Conservation (phyloP, 2,888 invertebrate genomes). For the Drosophila monieri region DNA sequence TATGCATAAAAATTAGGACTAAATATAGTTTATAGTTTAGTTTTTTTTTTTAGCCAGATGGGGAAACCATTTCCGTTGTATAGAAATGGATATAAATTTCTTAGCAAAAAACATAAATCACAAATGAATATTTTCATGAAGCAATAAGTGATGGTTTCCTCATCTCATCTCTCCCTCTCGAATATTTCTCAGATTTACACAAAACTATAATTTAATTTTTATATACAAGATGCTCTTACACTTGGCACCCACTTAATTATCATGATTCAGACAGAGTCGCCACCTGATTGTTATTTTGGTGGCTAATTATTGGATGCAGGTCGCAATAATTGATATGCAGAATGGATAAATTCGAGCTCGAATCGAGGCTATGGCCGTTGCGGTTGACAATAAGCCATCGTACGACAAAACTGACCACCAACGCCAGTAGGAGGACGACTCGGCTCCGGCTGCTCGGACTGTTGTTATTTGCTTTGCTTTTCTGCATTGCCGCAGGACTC, state of each 20-base stretch:
- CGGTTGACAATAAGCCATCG: conserved; percentile 53
- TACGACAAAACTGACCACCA: conserved; percentile 66
- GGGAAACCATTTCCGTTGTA: conserved; percentile 26
- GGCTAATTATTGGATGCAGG: conserved; percentile 40
- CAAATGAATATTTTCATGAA: not conserved
- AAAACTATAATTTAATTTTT: conserved; percentile 33
- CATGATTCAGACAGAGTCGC: conserved; percentile 44
- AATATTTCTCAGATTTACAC: conserved; percentile 18
- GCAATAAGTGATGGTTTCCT: conserved; percentile 10
- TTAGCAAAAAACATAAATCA: not conserved
- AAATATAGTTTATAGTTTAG: conserved; percentile 51
- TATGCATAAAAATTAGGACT: conserved; percentile 72
- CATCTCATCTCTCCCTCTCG: not conserved
- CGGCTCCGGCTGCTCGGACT: conserved; percentile 39
- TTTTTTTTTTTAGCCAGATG: conserved; percentile 25
- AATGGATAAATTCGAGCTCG: conserved; percentile 41
- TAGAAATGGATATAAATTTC: not conserved
- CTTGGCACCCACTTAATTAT: conserved; percentile 57
- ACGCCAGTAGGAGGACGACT: conserved; percentile 48
- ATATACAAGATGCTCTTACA: conserved; percentile 50
- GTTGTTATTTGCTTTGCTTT: conserved; percentile 61
- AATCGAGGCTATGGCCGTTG: not conserved
- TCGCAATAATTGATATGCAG: conserved; percentile 72
- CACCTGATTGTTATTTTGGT: not conserved
- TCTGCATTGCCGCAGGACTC: conserved; percentile 82